A percentile compares a stretch with the other conserved stretches of the same genome.
These are phyloP conservation scores for Amaurobius ferox DNA, from an alignment of 2,888 invertebrate species.

Conservation along the genomic window DNA sequence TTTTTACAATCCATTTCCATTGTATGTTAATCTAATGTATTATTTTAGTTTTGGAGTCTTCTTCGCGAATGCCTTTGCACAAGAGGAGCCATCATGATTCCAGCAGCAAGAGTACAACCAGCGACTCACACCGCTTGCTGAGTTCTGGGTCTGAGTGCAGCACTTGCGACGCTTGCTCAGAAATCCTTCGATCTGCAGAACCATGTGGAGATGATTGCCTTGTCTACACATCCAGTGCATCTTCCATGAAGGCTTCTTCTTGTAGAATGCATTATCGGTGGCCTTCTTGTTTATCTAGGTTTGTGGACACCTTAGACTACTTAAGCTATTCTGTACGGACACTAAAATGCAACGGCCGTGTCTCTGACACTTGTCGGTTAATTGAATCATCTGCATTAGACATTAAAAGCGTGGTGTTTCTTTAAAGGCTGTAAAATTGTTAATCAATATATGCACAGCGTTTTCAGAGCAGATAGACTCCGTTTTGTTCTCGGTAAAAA, in stretches of 20 bases:
- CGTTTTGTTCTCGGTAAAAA: no score
- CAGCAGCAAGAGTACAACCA: constrained; percentile 25
- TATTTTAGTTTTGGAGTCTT: constrained; percentile 59
- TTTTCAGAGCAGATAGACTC: no score
- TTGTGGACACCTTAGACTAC: no score
- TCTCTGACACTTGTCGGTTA: no score
- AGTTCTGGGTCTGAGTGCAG: constrained; percentile 74
- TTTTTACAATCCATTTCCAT: no score
- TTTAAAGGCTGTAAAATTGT: no score
- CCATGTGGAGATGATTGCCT: constrained; percentile 19
- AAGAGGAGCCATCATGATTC: constrained; percentile 54
- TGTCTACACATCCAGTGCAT: constrained; percentile 25
- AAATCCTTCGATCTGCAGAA: constrained; percentile 65
- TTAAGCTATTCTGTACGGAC: no score
- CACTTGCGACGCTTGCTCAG: constrained; percentile 74
- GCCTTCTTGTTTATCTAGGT: constrained; percentile 69
- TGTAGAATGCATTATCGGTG: constrained; percentile 71
- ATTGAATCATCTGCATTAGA: no score
- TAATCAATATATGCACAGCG: no score
- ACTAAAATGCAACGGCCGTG: no score
- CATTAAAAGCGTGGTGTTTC: no score
- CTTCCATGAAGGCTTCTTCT: constrained; percentile 46
- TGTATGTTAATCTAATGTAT: background rate
- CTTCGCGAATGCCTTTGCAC: constrained; percentile 66
- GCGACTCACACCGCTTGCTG: constrained; percentile 69